Base-by-base conservation (phyloP, 2,888 invertebrate genomes). In the Polietes domitor region DNA sequence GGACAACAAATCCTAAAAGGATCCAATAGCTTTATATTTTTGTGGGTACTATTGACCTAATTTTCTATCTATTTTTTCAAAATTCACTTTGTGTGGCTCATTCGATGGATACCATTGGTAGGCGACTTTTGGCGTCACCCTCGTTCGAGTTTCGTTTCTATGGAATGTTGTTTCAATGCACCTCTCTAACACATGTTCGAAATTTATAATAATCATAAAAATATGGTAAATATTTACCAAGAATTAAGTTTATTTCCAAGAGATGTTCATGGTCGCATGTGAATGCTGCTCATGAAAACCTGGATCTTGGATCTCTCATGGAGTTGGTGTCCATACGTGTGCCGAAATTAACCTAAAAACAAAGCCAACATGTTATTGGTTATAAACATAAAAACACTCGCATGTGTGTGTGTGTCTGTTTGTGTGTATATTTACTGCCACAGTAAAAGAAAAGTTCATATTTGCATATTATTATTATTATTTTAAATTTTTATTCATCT, bases 401-500 rank as follows among this genome's bases (percentile, higher is more conserved):
- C 0, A 41, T 72, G 21, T 76, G 43, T 32, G 47, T 58, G n/a
- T 15, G 24, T 58, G 75, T n/a, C n/a, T n/a, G n/a, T n/a, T n/a
- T 0, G 26, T 72, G 28, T 80, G 58, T 73, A 19, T 74, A n/a
- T 70, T 74, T 82, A 21, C 15, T 47, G n/a, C 71, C 75, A 15
- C 37, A 70, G 47, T 47, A 63, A n/a, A 63, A 63, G 68, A 73
- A 37, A 76, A 50, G 19, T 61, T 61, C 84, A 79, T 68, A 84
- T 84, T 84, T 84, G 81, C 84, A 84, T 84, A 84, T 75, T 43
- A 79, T 83, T 83, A 83, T 77, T 43, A 80, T 84, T 84, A 81
- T 84, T 79, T 84, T 65, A 79, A 84, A 84, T 76, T 79, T 84
- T 84, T 84, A 84, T 84, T 76, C 81, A 81, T 84, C 84, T 79